These are phyloP conservation scores for Cheilosia urbana DNA, from an alignment of 2,888 invertebrate species.

Conservation along the genomic window DNA sequence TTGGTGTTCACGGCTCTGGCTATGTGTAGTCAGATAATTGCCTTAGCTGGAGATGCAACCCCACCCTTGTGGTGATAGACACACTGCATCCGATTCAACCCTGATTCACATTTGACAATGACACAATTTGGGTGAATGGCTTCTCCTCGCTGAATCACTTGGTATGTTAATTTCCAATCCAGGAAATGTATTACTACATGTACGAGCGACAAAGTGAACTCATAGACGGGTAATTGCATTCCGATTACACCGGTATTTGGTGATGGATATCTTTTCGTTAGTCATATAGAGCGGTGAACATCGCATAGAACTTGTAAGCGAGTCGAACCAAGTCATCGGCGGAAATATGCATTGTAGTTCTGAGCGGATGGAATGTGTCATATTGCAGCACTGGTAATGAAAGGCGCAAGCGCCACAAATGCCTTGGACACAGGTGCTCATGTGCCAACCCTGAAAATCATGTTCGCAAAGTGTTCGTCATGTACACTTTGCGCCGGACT, in stretches of 20 bases:
- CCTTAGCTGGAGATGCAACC: constrained; percentile 46
- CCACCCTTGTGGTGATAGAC: constrained; percentile 66
- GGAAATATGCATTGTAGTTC: no score
- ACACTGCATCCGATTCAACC: constrained; percentile 40
- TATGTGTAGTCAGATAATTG: constrained; percentile 55
- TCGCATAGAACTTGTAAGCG: no score
- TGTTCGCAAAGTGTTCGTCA: no score
- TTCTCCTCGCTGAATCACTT: constrained; percentile 40
- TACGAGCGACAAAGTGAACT: constrained; percentile 28
- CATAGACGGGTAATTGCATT: constrained; percentile 44
- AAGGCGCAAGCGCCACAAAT: no score
- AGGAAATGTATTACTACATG: constrained; percentile 45
- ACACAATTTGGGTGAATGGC: constrained; percentile 56
- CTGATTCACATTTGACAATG: constrained; percentile 74
- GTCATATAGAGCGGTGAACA: constrained; percentile 6
- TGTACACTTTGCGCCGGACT: no score
- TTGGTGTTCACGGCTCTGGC: constrained; percentile 36
- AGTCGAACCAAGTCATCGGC: no score
- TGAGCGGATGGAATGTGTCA: no score
- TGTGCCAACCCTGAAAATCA: no score
- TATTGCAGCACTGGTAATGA: no score
- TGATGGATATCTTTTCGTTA: constrained; percentile 38
- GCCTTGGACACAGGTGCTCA: no score
- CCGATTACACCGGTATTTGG: constrained; percentile 27
- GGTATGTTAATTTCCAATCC: constrained; percentile 53